Base-by-base conservation (phyloP, 2,113 vertebrate species). In the Eurypyga helias region DNA sequence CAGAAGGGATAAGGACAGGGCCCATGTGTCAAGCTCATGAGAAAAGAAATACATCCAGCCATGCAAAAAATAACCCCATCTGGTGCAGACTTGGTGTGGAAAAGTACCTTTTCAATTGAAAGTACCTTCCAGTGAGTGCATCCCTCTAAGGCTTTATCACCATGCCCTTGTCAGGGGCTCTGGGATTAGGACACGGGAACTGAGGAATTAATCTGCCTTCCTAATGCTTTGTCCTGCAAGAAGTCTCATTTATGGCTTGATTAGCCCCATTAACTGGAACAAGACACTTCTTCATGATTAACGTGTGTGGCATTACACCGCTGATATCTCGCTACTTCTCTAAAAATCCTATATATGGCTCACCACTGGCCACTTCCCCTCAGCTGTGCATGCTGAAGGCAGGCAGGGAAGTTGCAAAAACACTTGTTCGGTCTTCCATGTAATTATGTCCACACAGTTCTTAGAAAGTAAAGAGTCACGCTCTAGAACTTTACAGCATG, bases 401-500 rank as follows among this genome's bases (percentile, higher is more conserved):
- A 90, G 49, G 64, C 92, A 86, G 88, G 90, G 81, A 95, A 95
- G 95, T 95, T 97, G 92, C 95, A 94, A 94, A 93, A 96, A 17
- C 76, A 45, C 17, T 97, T 90, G 76, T 51, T 96, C 75, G 51
- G 55, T 93, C 75, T 97, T 97, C 96, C 28, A 4, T 67, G 92
- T 95, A 97, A 94, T 80, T 91, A 78, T 64, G 67, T 78, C 83
- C 83, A 71, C 80, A 10, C 33, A 52, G 71, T 96, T 97, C 96
- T 97, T 97, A 97, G 96, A 97, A 97, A 97, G 96, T 94, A n/a
- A 51, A 79, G 54, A 52, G n/a, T 28, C 6, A 38, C 1, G 1
- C 25, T 70, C 64, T 15, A 10, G 58, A 90, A 19, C 17, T 14
- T 52, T 11, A 20, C 51, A 17, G 62, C 46, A 11, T 1, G 2